Evolutionary conservation across 2,113 vertebrate genomes (phyloP).

Genomic region (Prunella fulvescens): DNA sequence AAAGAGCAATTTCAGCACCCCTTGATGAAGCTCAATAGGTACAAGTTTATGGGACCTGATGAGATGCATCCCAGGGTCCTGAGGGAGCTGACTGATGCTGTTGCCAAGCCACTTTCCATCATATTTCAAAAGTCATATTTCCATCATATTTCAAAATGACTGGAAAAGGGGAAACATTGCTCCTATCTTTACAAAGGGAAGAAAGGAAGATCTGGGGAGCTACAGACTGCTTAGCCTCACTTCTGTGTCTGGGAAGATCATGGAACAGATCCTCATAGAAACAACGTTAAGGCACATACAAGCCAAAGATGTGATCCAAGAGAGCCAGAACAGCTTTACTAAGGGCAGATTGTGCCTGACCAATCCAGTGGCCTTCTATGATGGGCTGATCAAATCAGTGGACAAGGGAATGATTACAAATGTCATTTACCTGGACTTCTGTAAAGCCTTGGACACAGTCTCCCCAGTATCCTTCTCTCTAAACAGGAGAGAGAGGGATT

Average conservation of each 20-base stretch:
- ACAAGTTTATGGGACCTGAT: neutral
- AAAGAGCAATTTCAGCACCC: neutral
- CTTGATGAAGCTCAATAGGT: neutral
- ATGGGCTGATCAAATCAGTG: neutral
- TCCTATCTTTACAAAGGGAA: neutral
- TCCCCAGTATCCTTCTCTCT: neutral
- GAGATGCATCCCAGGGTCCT: neutral
- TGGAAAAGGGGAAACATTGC: fast-evolving
- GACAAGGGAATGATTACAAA: neutral
- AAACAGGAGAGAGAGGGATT: neutral
- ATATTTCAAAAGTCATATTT: neutral
- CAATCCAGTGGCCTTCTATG: fast-evolving
- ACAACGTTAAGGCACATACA: neutral
- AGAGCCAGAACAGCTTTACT: neutral
- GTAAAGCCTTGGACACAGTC: neutral
- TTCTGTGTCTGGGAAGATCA: neutral
- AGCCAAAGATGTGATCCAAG: neutral
- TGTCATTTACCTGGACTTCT: neutral
- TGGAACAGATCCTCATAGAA: neutral
- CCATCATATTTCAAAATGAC: neutral
- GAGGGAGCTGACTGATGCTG: neutral
- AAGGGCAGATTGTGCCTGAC: neutral
- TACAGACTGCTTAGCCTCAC: neutral
- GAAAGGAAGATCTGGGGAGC: neutral
- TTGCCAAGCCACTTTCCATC: neutral